Base-by-base conservation (phyloP, 2,797 vertebrate genomes). In the Trematomus bernacchii region DNA sequence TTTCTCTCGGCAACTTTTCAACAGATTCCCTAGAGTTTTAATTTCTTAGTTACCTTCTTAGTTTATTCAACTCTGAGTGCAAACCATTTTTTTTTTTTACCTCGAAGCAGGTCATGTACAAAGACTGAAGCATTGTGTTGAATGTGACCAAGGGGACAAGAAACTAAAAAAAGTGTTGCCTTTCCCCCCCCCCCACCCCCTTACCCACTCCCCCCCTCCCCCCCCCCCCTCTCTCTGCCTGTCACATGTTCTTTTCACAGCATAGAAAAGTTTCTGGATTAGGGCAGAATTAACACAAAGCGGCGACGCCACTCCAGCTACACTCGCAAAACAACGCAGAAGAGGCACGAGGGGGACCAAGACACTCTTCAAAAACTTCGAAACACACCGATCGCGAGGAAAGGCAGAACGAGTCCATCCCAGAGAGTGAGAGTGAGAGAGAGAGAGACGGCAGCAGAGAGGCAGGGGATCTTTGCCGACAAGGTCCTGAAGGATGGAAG, bases 231-330 rank as follows among this genome's bases (percentile, higher is more conserved):
- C 83, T 85, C 82, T 90, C 87, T 84, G 73, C 75, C 77, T 94
- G 94, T 95, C 95, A 95, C 95, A 94, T 95, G 94, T 92, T 91
- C 93, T 74, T 94, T 95, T 95, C 92, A 95, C 94, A 95, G 94
- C 90, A 92, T 95, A 94, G 94, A 95, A 96, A 95, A 94, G 94
- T 95, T 95, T 93, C 93, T 93, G 95, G 95, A 95, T 95, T 95
- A 95, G 91, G 84, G 86, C 88, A 94, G 94, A 94, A 93, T 93
- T 94, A 93, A 88, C 92, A 92, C 94, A 95, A 94, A 95, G 94
- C 92, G 66, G 79, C 85, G 81, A 93, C 94, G 90, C 91, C 91
- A 91, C 93, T 93, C 88, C 91, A 92, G 91, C 91, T 88, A 85
- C 91, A 85, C 86, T 89, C 80, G 82, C 88, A 83, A 84, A 37